Base-by-base conservation (phyloP, 64 coral and sea anemone species). In the Porites lutea region DNA sequence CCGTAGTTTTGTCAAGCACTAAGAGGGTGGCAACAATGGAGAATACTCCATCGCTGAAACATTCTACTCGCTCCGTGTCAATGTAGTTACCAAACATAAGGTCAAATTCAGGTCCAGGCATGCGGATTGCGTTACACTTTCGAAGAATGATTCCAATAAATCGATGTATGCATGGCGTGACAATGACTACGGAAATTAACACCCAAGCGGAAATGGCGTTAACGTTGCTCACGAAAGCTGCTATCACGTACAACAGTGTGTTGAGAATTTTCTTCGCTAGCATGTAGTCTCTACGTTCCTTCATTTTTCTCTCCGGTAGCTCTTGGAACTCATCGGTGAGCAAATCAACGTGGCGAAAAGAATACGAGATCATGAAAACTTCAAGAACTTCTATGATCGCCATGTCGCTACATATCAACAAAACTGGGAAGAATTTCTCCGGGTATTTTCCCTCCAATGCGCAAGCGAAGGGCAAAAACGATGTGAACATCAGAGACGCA, bases 31-130 rank as follows among this genome's bases (percentile, higher is more conserved):
- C 84, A 44, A 96, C 97, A 66, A 99, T 99, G 8, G 97, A 92
- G 91, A 93, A 99, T 57, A 95, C 97, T 22, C 97, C 97, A 94
- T 99, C 97, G 91, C 94, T 96, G 18, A 96, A 99, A 67, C 94
- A 96, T 69, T 99, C 97, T 2, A 99, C 94, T 90, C 97, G 65
- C n/a, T 99, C 97, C 50, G 94, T 99, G 19, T 96, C 88, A 4
- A 99, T 96, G 48, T 94, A 92, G 62, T 96, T 99, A 1, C 94
- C 97, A 96, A 96, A 96, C 85, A 94, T 90, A n/a, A 90, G 92
- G 74, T 97, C 92, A 86, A 99, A 99, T 55, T 96, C 91, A 60
- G 46, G 49, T 83, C 92, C 82, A 63, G 61, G 79, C 74, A 96
- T 87, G 16, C 84, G 91, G 59, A 94, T 90, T 44, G 87, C 71